Evolutionary conservation across 2,797 vertebrate species (phyloP).

Genomic region (Semaprochilodus insignis): DNA sequence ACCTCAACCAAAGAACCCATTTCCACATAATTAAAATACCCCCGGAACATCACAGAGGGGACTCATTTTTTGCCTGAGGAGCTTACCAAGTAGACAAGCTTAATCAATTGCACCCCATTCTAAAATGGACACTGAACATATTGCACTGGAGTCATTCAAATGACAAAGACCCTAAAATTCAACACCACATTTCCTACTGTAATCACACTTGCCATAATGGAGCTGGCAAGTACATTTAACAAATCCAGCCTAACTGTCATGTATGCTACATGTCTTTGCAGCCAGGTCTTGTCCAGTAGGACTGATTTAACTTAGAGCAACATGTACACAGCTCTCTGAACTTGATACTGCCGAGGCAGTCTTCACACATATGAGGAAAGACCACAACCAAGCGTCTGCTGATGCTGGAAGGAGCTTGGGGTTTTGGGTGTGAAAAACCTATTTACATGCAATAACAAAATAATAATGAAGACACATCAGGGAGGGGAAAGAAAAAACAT

Average conservation of each 20-base stretch:
- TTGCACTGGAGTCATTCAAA: neutral
- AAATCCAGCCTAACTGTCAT: conserved; percentile 31
- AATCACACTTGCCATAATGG: conserved; percentile 39
- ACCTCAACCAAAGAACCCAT: too few species aligned
- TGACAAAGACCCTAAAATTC: conserved; percentile 37
- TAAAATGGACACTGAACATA: neutral
- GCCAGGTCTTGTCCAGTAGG: conserved; percentile 24
- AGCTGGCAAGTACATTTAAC: conserved; percentile 44
- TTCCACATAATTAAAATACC: too few species aligned
- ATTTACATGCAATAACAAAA: conserved; percentile 64
- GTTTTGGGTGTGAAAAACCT: conserved; percentile 48
- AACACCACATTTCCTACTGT: conserved; percentile 37
- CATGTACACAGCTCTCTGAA: conserved; percentile 17
- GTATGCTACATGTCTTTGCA: conserved; percentile 38
- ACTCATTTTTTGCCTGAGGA: too few species aligned
- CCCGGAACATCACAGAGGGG: too few species aligned
- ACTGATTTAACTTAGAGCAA: conserved; percentile 25
- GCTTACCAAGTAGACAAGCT: neutral
- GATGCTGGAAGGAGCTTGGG: conserved; percentile 22
- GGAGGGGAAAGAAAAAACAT: conserved; percentile 51
- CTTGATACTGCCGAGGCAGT: conserved; percentile 7
- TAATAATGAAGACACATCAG: conserved; percentile 55
- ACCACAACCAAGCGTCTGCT: conserved; percentile 13
- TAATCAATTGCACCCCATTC: neutral
- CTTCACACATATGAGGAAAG: conserved; percentile 50